Percentiles rank a stretch among this genome's conserved stretches.
These are phyloP conservation scores for Chloroceryle inda DNA, from an alignment of 2,797 vertebrate species.

Conservation along the genomic window DNA sequence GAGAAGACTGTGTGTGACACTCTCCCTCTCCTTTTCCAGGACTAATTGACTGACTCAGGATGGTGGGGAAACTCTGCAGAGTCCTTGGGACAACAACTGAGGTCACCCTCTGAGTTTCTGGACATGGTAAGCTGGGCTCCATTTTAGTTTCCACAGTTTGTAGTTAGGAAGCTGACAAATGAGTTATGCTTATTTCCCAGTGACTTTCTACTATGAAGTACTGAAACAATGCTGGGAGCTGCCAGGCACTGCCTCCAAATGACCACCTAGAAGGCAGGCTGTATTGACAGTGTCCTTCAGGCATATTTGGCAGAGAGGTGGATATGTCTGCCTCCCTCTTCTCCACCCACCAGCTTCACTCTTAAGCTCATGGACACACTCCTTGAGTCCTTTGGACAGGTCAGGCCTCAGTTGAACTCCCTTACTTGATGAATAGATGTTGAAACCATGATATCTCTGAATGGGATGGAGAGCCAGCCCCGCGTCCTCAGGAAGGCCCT, in stretches of 20 bases:
- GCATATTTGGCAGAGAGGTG: accelerated
- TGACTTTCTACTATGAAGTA: not conserved
- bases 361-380: not conserved
- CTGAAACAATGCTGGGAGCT: not conserved
- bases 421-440: not conserved
- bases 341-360: not conserved
- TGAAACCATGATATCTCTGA: not conserved
- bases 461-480: not conserved
- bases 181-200: not conserved
- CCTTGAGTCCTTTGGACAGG: not conserved
- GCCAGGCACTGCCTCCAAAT: not conserved
- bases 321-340: not conserved
- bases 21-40: not conserved
- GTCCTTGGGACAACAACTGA: not conserved
- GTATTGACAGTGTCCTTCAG: accelerated
- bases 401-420: not conserved
- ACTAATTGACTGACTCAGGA: not conserved
- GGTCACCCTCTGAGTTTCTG: not conserved
- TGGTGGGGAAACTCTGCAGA: not conserved
- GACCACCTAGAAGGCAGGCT: not conserved
- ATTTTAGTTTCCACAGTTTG: not conserved
- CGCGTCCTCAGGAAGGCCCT: not conserved
- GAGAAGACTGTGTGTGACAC: not conserved
- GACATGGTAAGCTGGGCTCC: not conserved
- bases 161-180: not conserved